Evolutionary conservation across 2,888 invertebrate species (phyloP), one percentile per base, ranked within the genome.

Genomic region (Diadegma fenestrale): DNA sequence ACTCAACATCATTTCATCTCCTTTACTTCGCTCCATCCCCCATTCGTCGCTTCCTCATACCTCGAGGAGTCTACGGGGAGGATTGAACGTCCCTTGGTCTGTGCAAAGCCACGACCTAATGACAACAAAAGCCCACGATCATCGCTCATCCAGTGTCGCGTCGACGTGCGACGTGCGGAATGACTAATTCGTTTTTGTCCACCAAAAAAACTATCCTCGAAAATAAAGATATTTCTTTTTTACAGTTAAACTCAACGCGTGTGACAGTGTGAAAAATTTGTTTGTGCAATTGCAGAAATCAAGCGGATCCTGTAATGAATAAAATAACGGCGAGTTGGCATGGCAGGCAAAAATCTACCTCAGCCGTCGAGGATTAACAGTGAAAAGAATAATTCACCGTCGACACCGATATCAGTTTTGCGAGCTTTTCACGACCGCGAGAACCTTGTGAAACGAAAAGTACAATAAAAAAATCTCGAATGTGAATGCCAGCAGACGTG

Each of bases 1-100:
- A 66, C 69, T 84, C 66, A 22, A 78, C 66, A 45, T 77, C 22
- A 72, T 66, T 64, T n/a, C 41, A 73, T 84, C 54, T 66, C 64
- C 45, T 45, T 58, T 48, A 26, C 41, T 41, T 66, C 41, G 51
- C 37, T 41, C 26, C 58, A 64, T 61, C 54, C 61, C 73, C 45
- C 19, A 43, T 12, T 64, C 58, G 37, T 5, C n/a, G 22, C 30
- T 48, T 41, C 63, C 22, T 30, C 45, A 58, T 14, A 48, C 43
- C 72, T 72, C 51, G 14, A 72, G 54, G 10, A 37, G 37, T 22
- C 41, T 33, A 37, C 51, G 58, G 30, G 41, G 26, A 45, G 30
- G n/a, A 63, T 48, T 63, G 14, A 37, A 64, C 51, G 45, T 75
- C 37, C 80, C 51, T 51, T 37, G 41, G 48, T 71, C 45, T 58